A percentile compares a stretch with the other conserved stretches of the same genome.
Conservation (phyloP, 2,797 vertebrate species). For the Alcedo atthis region DNA sequence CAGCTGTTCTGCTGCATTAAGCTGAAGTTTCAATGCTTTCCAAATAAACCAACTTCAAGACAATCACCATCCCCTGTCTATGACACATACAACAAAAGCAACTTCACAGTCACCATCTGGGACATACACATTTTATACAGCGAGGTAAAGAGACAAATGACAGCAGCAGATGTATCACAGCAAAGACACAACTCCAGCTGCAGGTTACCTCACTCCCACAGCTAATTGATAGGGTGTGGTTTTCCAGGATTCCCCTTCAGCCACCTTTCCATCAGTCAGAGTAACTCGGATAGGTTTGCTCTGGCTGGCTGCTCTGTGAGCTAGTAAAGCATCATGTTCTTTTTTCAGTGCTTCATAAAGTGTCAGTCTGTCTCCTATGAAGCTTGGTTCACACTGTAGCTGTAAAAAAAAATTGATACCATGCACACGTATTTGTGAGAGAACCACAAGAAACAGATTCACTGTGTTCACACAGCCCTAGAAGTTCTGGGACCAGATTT, state of each 20-base stretch:
- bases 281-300: constrained; percentile 80
- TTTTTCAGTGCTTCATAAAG: constrained; percentile 87
- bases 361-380: constrained; percentile 83
- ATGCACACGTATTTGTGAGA: not conserved
- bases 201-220: constrained; percentile 84
- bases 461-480: not conserved
- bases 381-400: constrained; percentile 76
- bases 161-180: not conserved
- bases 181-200: not conserved
- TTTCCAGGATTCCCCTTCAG: constrained; percentile 85
- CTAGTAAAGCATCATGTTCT: constrained; percentile 84
- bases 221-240: constrained; percentile 90
- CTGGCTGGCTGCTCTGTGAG: constrained; percentile 71
- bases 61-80: fast-evolving
- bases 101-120: no score
- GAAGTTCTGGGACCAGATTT: not conserved
- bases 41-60: not conserved
- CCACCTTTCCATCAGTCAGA: constrained; percentile 79
- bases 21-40: not conserved
- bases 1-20: not conserved
- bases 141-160: not conserved
- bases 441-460: not conserved
- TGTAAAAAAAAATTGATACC: constrained; percentile 50
- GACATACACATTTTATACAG: not conserved
- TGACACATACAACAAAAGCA: fast-evolving